phyloP scores from a whole-genome alignment of 2,797 vertebrate genomes.

The Ficedula albicollis region DNA sequence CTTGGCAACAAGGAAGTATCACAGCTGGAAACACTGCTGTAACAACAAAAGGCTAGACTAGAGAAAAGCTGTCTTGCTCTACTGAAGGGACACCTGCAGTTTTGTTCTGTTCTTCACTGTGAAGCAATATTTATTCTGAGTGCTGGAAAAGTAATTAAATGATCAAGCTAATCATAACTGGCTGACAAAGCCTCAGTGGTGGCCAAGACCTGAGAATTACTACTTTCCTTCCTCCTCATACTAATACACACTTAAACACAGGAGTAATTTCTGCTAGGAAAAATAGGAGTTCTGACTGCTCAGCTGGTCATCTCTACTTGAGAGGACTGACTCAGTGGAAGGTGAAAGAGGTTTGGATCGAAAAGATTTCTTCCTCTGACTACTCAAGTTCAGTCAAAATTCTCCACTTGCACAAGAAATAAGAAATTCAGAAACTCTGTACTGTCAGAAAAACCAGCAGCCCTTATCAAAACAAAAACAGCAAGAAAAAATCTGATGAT shows the following conservation, averaged over 20 bases:
- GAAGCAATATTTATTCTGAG: background rate
- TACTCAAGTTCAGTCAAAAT: background rate
- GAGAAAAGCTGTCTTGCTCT: background rate
- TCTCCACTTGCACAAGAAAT: background rate
- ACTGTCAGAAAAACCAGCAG: background rate
- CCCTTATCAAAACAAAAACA: background rate
- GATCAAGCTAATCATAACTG: slow-evolving; percentile 34
- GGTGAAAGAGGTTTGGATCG: background rate
- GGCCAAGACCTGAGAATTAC: slow-evolving; percentile 13
- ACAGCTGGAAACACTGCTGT: slow-evolving; percentile 23
- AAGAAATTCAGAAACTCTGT: background rate
- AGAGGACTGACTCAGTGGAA: background rate
- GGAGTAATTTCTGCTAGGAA: background rate
- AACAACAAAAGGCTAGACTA: background rate
- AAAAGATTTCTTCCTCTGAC: background rate
- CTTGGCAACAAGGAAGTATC: slow-evolving; percentile 42
- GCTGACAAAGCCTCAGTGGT: background rate
- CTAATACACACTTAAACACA: background rate
- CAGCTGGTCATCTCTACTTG: background rate
- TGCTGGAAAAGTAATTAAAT: slow-evolving; percentile 54
- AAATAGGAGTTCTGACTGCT: background rate
- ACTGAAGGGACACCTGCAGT: slow-evolving; percentile 17
- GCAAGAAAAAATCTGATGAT: background rate
- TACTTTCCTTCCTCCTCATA: background rate
- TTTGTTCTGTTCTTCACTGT: background rate